These are phyloP conservation scores for Gnathochromis pfefferi DNA, from an alignment of 2,113 vertebrate genomes.

Conservation along the genomic window DNA sequence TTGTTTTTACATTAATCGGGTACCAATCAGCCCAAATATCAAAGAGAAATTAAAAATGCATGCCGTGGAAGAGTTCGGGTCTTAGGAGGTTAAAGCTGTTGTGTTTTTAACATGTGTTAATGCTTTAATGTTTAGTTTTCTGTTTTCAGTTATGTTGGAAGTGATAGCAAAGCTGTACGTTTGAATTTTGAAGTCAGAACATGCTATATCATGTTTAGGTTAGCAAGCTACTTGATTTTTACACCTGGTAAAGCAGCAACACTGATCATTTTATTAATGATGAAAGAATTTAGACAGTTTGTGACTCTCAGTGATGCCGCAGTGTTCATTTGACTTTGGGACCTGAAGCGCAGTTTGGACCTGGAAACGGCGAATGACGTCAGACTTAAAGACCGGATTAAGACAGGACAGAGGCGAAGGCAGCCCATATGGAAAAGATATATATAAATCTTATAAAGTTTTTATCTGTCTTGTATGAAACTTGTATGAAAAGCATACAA, in stretches of 20 bases:
- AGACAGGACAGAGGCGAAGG: not conserved
- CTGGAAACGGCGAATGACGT: not conserved
- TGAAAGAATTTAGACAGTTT: not conserved
- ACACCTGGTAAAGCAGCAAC: not conserved
- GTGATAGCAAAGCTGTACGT: not conserved
- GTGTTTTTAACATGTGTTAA: accelerated
- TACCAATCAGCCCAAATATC: too few species aligned
- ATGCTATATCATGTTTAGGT: not conserved
- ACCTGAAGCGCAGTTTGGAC: not conserved
- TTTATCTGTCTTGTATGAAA: too few species aligned
- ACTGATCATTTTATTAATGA: accelerated
- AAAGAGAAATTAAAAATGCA: too few species aligned
- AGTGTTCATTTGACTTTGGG: accelerated
- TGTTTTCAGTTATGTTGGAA: not conserved
- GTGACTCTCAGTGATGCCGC: accelerated
- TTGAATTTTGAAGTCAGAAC: not conserved
- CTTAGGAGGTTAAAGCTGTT: not conserved
- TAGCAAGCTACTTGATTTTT: accelerated
- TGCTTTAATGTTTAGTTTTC: not conserved
- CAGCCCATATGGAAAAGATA: too few species aligned
- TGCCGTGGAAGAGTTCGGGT: too few species aligned
- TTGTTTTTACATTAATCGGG: too few species aligned
- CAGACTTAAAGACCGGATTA: not conserved
- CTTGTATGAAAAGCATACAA: too few species aligned
- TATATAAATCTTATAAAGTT: too few species aligned